Conservation (phyloP, 2,797 vertebrate genomes). For the Xiphophorus birchmanni region DNA sequence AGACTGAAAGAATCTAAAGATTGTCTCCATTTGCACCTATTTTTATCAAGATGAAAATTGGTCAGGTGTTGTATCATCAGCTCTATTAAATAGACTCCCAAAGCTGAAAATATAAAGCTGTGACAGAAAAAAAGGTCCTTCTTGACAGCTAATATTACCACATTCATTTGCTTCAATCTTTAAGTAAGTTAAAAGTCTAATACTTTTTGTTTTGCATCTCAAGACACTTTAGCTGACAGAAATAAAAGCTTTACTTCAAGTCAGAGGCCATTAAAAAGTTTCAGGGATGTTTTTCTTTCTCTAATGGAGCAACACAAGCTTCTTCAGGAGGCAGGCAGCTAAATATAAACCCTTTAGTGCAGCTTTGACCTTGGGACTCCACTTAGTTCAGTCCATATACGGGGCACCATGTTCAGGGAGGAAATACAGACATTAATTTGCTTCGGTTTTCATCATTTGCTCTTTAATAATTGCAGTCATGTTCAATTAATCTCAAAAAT, state of each 20-base stretch:
- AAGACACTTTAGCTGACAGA: background rate
- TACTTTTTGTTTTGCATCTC: background rate
- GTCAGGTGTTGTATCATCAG: background rate
- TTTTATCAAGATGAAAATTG: background rate
- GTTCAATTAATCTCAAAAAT: background rate
- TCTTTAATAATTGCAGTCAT: background rate
- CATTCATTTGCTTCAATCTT: background rate
- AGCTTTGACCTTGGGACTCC: conserved; percentile 33
- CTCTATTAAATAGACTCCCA: background rate
- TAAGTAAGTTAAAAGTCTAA: background rate
- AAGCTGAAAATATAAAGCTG: background rate
- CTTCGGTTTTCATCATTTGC: background rate
- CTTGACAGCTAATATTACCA: background rate
- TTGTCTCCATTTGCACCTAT: background rate
- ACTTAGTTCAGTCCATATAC: conserved; percentile 23
- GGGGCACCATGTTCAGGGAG: background rate
- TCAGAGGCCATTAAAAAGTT: background rate
- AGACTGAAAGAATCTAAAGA: background rate
- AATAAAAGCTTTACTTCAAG: rapidly evolving
- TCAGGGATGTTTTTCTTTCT: conserved; percentile 3
- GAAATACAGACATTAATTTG: background rate
- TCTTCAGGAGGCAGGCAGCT: background rate
- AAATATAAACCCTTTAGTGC: conserved; percentile 56
- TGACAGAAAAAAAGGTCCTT: background rate
- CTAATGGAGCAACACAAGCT: conserved; percentile 44